A percentile compares a stretch with the other conserved stretches of the same genome.
These are phyloP conservation scores for Danio choprae DNA, from an alignment of 2,797 vertebrate genomes.

Conservation along the genomic window DNA sequence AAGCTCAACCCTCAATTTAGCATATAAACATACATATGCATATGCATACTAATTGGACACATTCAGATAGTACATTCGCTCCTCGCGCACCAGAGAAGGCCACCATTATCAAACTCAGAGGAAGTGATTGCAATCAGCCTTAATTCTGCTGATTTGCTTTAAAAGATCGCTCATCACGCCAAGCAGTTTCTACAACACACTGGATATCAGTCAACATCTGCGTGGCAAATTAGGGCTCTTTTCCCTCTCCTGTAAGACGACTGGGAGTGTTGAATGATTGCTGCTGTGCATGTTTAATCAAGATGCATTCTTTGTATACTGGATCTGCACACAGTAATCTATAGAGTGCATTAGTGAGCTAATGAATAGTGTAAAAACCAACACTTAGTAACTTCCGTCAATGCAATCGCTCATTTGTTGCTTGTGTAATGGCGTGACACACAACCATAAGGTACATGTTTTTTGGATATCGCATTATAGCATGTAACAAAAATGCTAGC, in stretches of 20 bases:
- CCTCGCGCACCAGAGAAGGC: conserved; percentile 40
- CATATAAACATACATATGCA: background rate
- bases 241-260: conserved; percentile 53
- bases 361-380: conserved; percentile 51
- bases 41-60: conserved; percentile 11
- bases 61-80: conserved; percentile 19
- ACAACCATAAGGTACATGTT: background rate
- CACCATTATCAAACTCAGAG: conserved; percentile 46
- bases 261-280: conserved; percentile 56
- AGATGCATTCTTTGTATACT: conserved; percentile 52
- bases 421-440: background rate
- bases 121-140: conserved; percentile 68
- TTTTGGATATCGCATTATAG: background rate
- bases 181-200: conserved; percentile 52
- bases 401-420: conserved; percentile 34
- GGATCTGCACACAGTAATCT: conserved; percentile 13
- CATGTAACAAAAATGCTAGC: background rate
- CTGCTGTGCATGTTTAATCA: conserved; percentile 58
- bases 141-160: conserved; percentile 66
- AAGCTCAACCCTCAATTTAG: background rate
- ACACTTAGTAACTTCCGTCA: conserved; percentile 34
- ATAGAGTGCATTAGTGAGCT: conserved; percentile 57
- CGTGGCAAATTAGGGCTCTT: conserved; percentile 53
- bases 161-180: conserved; percentile 59
- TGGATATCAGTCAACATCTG: conserved; percentile 63